A percentile compares a stretch with the other conserved stretches of the same genome.
Conservation (phyloP, 2,113 vertebrate genomes). For the Pseudopodoces humilis region DNA sequence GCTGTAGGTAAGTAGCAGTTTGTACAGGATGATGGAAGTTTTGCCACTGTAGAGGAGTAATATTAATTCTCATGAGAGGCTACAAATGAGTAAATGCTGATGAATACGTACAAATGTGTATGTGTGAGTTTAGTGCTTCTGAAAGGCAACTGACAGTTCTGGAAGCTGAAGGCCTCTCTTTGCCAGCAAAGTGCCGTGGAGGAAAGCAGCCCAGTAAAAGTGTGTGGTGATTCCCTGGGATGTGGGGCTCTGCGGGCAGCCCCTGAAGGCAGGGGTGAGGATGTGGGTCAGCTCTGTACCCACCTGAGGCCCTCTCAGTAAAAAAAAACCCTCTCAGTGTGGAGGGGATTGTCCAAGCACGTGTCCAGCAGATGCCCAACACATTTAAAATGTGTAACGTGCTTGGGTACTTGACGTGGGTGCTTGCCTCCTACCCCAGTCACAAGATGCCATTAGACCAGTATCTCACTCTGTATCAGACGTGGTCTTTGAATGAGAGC, state of each 20-base stretch:
- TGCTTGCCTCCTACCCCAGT: background rate
- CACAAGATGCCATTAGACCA: background rate
- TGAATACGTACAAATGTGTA: background rate
- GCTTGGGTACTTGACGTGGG: background rate
- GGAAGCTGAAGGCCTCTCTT: background rate
- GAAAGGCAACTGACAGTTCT: constrained; percentile 9
- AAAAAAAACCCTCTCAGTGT: background rate
- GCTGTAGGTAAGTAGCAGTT: background rate
- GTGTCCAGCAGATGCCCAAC: rapidly evolving
- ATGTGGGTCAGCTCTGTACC: background rate
- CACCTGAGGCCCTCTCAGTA: rapidly evolving
- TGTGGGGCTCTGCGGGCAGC: background rate
- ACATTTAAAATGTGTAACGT: background rate
- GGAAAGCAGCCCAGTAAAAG: background rate
- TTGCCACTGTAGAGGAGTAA: background rate
- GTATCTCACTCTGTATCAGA: rapidly evolving
- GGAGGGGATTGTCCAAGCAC: background rate
- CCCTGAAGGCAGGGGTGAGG: rapidly evolving
- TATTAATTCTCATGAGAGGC: constrained; percentile 42
- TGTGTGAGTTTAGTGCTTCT: background rate
- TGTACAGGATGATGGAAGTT: constrained; percentile 26
- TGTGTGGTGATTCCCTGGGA: rapidly evolving
- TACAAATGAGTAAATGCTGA: constrained; percentile 23
- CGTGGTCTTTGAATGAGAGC: background rate
- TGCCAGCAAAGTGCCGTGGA: background rate